Percentiles rank a stretch among this genome's conserved stretches.
These are phyloP conservation scores for Nannoperca obscura DNA, from an alignment of 2,797 vertebrate genomes.

Conservation along the genomic window DNA sequence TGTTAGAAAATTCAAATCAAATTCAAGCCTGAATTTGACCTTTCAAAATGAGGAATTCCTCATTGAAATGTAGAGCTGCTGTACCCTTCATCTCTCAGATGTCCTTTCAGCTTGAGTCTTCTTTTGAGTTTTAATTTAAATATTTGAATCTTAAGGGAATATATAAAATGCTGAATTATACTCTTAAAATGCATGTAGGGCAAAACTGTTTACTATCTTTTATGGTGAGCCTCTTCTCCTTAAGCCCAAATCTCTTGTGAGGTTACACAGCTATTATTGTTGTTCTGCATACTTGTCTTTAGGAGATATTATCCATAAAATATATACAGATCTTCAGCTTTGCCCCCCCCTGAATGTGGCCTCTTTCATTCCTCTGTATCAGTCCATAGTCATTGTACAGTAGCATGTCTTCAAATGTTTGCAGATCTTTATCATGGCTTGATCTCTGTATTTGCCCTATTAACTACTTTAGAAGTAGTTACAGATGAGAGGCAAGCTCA, in stretches of 20 bases:
- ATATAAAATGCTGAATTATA: neutral
- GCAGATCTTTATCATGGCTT: neutral
- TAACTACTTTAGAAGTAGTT: neutral
- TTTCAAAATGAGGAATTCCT: slow-evolving; percentile 23
- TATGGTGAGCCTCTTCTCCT: neutral
- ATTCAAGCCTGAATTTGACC: slow-evolving; percentile 17
- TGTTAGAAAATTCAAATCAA: neutral
- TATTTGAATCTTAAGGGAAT: neutral
- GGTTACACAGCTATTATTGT: neutral
- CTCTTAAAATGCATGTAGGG: neutral
- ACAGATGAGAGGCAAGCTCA: neutral
- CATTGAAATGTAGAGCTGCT: slow-evolving; percentile 28
- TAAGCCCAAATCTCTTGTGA: neutral
- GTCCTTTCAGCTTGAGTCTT: slow-evolving; percentile 6
- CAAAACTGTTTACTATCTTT: neutral
- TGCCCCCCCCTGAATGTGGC: too few relatives aligned
- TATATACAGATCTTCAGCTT: neutral
- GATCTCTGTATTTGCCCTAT: neutral
- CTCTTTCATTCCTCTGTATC: neutral
- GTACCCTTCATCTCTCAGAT: slow-evolving; percentile 4
- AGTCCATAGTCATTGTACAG: neutral
- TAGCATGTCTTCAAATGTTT: neutral
- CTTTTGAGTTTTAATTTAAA: slow-evolving; percentile 1
- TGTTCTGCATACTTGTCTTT: neutral
- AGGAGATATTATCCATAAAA: neutral